Evolutionary conservation across 2,888 invertebrate species (phyloP).

Genomic region (Folsomia candida): DNA sequence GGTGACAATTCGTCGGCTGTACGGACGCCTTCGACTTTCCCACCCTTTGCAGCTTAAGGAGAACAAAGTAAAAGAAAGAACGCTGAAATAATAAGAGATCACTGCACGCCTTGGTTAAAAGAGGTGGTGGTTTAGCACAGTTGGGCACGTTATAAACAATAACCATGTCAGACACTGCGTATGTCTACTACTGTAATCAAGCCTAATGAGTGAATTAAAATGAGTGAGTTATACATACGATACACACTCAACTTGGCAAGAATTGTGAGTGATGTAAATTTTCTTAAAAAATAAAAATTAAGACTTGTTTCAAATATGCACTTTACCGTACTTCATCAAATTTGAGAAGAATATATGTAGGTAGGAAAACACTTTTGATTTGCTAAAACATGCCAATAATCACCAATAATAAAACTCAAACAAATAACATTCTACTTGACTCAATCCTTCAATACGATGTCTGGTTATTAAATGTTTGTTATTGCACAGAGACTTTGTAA

Average conservation of each 20-base stretch:
- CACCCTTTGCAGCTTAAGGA: slow-evolving; percentile 3
- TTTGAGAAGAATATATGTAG: too few species aligned
- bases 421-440: too few species aligned
- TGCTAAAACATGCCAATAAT: too few species aligned
- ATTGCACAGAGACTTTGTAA: too few species aligned
- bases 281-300: too few species aligned
- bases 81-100: not conserved
- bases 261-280: not conserved
- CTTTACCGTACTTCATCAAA: too few species aligned
- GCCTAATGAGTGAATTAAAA: not conserved
- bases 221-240: not conserved
- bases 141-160: not conserved
- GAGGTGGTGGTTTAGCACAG: not conserved
- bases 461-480: not conserved
- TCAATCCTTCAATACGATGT: too few species aligned
- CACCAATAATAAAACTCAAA: too few species aligned
- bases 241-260: not conserved
- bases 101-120: not conserved
- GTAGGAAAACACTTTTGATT: too few species aligned
- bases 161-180: not conserved
- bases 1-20: slow-evolving; percentile 19
- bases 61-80: not conserved
- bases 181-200: not conserved
- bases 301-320: too few species aligned
- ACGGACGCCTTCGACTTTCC: slow-evolving; percentile 6